These are phyloP conservation scores for Eurytoma californica DNA, from an alignment of 2,888 invertebrate species.

Conservation along the genomic window DNA sequence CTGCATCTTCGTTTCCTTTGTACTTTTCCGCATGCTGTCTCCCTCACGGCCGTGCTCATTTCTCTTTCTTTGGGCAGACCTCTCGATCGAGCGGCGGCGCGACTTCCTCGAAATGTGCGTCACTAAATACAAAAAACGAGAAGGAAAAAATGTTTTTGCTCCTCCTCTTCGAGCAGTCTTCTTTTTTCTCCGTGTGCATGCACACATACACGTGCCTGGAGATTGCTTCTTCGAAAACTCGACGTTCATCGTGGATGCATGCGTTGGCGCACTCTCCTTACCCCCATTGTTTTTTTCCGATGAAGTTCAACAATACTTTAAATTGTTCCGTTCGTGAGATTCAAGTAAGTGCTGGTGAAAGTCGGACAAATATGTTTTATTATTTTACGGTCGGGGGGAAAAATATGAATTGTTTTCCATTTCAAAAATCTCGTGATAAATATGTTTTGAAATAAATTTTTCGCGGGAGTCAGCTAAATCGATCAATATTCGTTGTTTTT, in stretches of 20 bases:
- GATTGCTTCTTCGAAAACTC: background rate
- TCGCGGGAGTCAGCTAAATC: too few species aligned
- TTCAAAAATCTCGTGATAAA: too few species aligned
- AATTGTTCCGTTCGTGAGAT: too few species aligned
- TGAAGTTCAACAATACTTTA: too few species aligned
- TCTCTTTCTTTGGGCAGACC: background rate
- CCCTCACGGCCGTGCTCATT: background rate
- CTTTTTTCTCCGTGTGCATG: background rate
- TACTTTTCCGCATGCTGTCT: conserved; percentile 4
- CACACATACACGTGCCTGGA: background rate
- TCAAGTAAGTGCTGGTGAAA: background rate
- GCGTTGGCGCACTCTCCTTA: background rate
- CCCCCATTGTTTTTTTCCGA: background rate
- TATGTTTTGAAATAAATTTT: too few species aligned
- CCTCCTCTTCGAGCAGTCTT: background rate
- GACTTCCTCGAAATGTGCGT: conserved; percentile 40
- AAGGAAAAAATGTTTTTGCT: conserved; percentile 23
- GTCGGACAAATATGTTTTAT: background rate
- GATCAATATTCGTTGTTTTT: too few species aligned
- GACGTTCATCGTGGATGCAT: background rate
- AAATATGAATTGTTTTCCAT: too few species aligned
- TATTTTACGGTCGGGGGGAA: too few species aligned
- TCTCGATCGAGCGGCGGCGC: background rate
- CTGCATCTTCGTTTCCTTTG: background rate
- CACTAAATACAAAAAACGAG: conserved; percentile 16